These are phyloP conservation scores for Ceratosolen solmsi DNA, from an alignment of 1,140 invertebrate species.

Conservation along the genomic window DNA sequence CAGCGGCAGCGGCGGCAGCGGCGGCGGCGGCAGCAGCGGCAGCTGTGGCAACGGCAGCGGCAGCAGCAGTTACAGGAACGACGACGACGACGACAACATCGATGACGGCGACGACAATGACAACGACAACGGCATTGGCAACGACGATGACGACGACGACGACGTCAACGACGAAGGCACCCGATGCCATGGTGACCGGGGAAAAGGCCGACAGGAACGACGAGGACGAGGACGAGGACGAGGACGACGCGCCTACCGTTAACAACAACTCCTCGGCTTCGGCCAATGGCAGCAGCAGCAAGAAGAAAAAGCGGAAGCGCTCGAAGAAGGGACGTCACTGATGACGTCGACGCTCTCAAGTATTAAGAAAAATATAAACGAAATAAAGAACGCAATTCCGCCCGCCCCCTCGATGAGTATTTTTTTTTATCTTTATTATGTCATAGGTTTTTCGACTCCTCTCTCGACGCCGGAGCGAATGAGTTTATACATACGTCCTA, in stretches of 20 bases:
- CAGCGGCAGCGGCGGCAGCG: conserved; percentile 6
- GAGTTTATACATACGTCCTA: conserved; percentile 48
- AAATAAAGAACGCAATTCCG: conserved; percentile 20
- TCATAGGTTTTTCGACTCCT: neutral
- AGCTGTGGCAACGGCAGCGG: conserved; percentile 55
- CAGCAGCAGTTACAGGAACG: conserved; percentile 52
- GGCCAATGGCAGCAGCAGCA: conserved; percentile 49
- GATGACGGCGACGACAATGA: conserved; percentile 56
- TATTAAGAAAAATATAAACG: conserved; percentile 4
- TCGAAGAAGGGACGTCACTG: conserved; percentile 69
- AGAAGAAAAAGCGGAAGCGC: conserved; percentile 72
- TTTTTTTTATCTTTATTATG: conserved; percentile 37
- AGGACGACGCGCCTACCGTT: conserved; percentile 43
- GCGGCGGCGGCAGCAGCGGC: conserved; percentile 58
- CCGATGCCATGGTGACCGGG: too few relatives aligned
- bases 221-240: conserved; percentile 7
- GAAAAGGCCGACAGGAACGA: neutral
- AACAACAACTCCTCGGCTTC: conserved; percentile 64
- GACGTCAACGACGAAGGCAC: too few relatives aligned
- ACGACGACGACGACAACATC: conserved; percentile 40
- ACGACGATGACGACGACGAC: conserved; percentile 29
- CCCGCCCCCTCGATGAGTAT: conserved; percentile 38
- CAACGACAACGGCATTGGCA: neutral
- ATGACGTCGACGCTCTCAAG: conserved; percentile 17
- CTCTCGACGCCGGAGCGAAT: conserved; percentile 1